phyloP scores from a whole-genome alignment of 2,797 vertebrate genomes.

The Pseudochaenichthys georgianus region DNA sequence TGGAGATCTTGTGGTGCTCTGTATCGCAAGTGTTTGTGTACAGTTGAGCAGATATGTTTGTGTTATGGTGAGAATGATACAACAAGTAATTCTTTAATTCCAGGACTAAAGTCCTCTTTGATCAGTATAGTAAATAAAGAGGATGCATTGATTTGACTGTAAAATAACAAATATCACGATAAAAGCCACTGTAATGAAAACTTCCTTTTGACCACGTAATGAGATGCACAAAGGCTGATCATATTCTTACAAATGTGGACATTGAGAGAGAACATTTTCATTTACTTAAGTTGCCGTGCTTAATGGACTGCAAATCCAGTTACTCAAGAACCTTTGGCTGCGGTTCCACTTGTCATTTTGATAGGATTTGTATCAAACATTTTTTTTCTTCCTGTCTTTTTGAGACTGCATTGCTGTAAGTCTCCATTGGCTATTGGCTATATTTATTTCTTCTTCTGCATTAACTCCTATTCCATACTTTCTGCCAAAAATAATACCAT shows the following conservation, averaged over 20 bases:
- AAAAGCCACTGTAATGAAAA: background rate
- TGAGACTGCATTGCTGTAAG: conserved; percentile 5
- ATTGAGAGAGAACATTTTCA: conserved; percentile 30
- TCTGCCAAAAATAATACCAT: conserved; percentile 9
- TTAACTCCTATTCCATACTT: conserved; percentile 13
- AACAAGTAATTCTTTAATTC: background rate
- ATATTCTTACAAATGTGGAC: conserved; percentile 40
- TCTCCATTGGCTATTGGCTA: conserved; percentile 9
- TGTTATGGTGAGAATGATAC: background rate
- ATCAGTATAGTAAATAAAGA: background rate
- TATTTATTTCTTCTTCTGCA: conserved; percentile 27
- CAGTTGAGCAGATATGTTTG: conserved; percentile 14
- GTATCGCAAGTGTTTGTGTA: background rate
- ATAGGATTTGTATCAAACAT: conserved; percentile 44
- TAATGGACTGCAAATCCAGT: conserved; percentile 63
- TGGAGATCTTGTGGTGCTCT: conserved; percentile 1
- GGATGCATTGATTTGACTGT: background rate
- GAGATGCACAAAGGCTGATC: conserved; percentile 36
- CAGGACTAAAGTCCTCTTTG: background rate
- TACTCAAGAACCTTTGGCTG: conserved; percentile 45
- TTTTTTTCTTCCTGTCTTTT: background rate
- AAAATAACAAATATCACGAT: conserved; percentile 7
- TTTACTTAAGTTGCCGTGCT: conserved; percentile 53
- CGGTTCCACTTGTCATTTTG: conserved; percentile 31
- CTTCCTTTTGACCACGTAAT: background rate